These are phyloP conservation scores for Bacillus rossius DNA, from an alignment of 1,140 invertebrate species.

Conservation along the genomic window DNA sequence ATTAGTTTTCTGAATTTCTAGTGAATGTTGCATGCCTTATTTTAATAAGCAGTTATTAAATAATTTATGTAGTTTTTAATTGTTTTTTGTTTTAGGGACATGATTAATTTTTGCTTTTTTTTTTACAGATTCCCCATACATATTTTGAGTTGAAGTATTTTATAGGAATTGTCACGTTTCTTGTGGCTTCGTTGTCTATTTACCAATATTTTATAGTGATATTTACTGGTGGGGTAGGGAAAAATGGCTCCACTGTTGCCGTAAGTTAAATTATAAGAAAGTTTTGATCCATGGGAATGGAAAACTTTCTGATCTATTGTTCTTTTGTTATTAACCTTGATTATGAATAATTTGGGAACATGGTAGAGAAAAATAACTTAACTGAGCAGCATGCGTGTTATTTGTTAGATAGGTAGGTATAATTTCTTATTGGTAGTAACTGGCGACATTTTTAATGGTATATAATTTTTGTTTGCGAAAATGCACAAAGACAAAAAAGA, in stretches of 20 bases:
- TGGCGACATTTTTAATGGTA: too few relatives aligned
- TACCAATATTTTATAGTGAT: slow-evolving; percentile 41
- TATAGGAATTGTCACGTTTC: slow-evolving; percentile 14
- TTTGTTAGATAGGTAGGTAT: not conserved
- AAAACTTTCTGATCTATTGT: not conserved
- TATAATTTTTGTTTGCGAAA: too few relatives aligned
- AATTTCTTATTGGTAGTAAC: too few relatives aligned
- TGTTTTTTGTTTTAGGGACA: slow-evolving; percentile 15
- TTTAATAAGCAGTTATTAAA: too few relatives aligned
- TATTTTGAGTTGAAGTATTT: slow-evolving; percentile 19
- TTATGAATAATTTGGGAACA: slow-evolving; percentile 1
- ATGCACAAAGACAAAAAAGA: too few relatives aligned
- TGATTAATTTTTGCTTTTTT: slow-evolving; percentile 11
- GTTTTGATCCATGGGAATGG: too few relatives aligned
- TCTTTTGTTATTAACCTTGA: not conserved
- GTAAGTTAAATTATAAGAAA: slow-evolving; percentile 52
- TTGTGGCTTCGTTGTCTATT: slow-evolving; percentile 3
- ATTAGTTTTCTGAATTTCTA: too few relatives aligned
- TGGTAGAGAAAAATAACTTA: not conserved
- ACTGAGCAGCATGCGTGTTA: not conserved
- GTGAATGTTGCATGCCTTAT: too few relatives aligned
- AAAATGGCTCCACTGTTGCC: slow-evolving; percentile 90
- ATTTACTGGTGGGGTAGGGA: slow-evolving; percentile 74
- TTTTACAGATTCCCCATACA: slow-evolving; percentile 29
- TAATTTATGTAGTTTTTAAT: too few relatives aligned